These are phyloP conservation scores for Harlomillsia oculata DNA, from an alignment of 1,140 invertebrate genomes.

Conservation along the genomic window DNA sequence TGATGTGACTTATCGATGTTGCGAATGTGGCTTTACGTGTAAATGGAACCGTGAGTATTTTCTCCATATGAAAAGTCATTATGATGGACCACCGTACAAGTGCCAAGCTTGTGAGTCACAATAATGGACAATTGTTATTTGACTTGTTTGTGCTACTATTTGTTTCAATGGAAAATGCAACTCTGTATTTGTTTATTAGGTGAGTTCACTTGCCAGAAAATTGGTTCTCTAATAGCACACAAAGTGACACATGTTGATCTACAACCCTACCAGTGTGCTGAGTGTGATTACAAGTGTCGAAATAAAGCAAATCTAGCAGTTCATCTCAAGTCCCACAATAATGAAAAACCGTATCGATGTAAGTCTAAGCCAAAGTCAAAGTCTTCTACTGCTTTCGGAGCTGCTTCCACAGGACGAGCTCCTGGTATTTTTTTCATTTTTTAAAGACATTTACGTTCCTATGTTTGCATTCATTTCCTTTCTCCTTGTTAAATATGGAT, in stretches of 20 bases:
- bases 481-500: no score
- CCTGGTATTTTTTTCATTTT: no score
- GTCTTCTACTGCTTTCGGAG: no score
- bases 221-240: conserved; percentile 49
- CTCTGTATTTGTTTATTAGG: no score
- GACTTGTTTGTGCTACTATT: no score
- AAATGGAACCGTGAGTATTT: conserved; percentile 56
- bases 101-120: conserved; percentile 56
- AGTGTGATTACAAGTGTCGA: conserved; percentile 37
- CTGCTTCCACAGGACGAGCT: no score
- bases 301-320: conserved; percentile 37
- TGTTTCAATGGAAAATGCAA: no score
- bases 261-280: conserved; percentile 41
- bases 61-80: conserved; percentile 54
- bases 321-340: conserved; percentile 40
- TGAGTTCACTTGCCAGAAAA: conserved; percentile 42
- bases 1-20: conserved; percentile 53
- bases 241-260: conserved; percentile 47
- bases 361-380: no score
- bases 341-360: conserved; percentile 39
- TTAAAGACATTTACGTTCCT: no score
- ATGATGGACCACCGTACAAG: conserved; percentile 53
- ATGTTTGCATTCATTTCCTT: no score
- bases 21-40: conserved; percentile 53
- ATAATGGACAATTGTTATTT: neutral